A percentile compares a stretch with the other conserved stretches of the same genome.
phyloP scores from a whole-genome alignment of 2,888 invertebrate genomes.

The Heliconius cydno region DNA sequence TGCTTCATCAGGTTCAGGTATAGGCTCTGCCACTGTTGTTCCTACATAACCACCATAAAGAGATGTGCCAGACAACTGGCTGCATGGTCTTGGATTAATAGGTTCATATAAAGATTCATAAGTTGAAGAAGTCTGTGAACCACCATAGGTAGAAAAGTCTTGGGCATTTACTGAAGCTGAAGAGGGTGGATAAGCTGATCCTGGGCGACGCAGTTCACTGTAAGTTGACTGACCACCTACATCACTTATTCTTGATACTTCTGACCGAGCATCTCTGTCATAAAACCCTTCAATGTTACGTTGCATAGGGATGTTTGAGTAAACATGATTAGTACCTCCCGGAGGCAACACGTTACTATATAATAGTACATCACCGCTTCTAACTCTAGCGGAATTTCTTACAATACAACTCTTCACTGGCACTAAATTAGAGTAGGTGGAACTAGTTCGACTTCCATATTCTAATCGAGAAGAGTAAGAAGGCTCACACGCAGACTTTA shows the following conservation, averaged over 20 bases:
- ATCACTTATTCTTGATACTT: conserved; percentile 78
- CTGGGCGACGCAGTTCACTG: conserved; percentile 84
- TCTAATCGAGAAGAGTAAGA: conserved; percentile 90
- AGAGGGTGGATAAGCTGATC: conserved; percentile 82
- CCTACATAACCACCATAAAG: conserved; percentile 84
- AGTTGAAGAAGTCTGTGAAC: conserved; percentile 85
- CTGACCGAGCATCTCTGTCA: conserved; percentile 72
- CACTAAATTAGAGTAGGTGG: conserved; percentile 78
- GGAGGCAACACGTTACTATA: conserved; percentile 79
- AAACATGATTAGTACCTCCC: conserved; percentile 79
- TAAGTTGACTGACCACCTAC: conserved; percentile 85
- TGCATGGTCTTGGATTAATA: conserved; percentile 84
- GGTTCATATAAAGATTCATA: conserved; percentile 87
- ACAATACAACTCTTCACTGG: conserved; percentile 82
- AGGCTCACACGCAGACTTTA: conserved; percentile 89
- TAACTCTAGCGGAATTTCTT: conserved; percentile 68
- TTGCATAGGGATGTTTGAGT: conserved; percentile 76
- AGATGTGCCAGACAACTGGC: conserved; percentile 84
- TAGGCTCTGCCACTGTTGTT: conserved; percentile 90
- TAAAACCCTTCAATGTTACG: conserved; percentile 82
- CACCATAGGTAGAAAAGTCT: conserved; percentile 83
- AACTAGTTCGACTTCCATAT: conserved; percentile 75
- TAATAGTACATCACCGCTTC: conserved; percentile 75
- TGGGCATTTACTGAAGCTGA: conserved; percentile 78
- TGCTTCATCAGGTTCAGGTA: conserved; percentile 87